Conservation (phyloP, 2,113 vertebrate genomes). For the Pachypanchax playfairii region DNA sequence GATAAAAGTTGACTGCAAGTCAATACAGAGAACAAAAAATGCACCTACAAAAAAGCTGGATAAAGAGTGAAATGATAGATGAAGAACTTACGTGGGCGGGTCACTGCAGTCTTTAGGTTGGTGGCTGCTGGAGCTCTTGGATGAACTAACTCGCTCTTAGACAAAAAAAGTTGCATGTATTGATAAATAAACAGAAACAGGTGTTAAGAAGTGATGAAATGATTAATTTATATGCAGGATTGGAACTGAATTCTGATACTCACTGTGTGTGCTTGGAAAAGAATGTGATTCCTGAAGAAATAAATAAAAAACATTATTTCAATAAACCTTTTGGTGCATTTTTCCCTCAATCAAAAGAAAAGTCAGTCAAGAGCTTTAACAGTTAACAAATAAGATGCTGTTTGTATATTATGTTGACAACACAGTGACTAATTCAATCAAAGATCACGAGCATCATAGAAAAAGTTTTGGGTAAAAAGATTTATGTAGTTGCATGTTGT, state of each 20-base stretch:
- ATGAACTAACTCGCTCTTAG: slow-evolving; percentile 89
- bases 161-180: slow-evolving; percentile 2
- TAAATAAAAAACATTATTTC: slow-evolving; percentile 3
- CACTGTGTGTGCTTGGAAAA: slow-evolving; percentile 90
- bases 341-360: background rate
- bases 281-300: slow-evolving; percentile 85
- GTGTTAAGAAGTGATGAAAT: too few species aligned
- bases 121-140: slow-evolving; percentile 90
- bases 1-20: background rate
- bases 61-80: background rate
- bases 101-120: slow-evolving; percentile 87
- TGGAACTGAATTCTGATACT: slow-evolving; percentile 72
- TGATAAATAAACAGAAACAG: background rate
- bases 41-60: background rate
- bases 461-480: too few species aligned
- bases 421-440: background rate
- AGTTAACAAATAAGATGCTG: too few species aligned
- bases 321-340: background rate
- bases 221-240: background rate
- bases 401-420: background rate
- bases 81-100: slow-evolving; percentile 72
- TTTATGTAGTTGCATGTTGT: background rate
- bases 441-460: too few species aligned
- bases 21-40: background rate
- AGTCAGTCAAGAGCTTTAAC: too few species aligned